Evolutionary conservation across 2,888 invertebrate genomes (phyloP), one percentile per base, ranked within the genome.

Genomic region (Orchesellides sinensis): DNA sequence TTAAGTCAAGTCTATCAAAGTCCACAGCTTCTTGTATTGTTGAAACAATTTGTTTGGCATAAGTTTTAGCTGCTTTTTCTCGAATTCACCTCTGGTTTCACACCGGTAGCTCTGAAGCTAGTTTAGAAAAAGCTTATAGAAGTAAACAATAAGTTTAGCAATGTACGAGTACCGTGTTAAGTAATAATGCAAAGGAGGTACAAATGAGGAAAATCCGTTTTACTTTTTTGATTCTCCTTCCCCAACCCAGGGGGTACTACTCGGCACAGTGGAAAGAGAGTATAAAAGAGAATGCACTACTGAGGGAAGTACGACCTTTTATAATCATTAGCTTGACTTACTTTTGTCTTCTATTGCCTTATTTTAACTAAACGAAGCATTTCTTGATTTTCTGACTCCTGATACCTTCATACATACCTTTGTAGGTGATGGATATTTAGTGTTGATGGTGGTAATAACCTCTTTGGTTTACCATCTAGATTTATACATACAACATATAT

Each of bases 171-270:
- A 56, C 27, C 25, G 40, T n/a, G 19, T 66, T 63, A 35, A 63
- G 40, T 40, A 21, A 21, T 56, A 25, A 73, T 49, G 73, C 17
- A 29, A 73, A 52, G 61, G 74, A 65, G 65, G 35, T 74, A 63
- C 66, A 65, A 75, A 27, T 32, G 54, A 69, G 69, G 75, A 66
- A 66, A 75, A 54, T 75, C 56, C 65, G 54, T 75, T 75, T 66
- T 61, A 59, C 52, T 61, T 59, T 61, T 72, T 45, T 74, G 25
- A 54, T 56, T 45, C 21, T 45, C 12, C 32, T 73, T 56, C 75
- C 54, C 65, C n/a, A n/a, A n/a, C n/a, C n/a, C 66, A 54, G 75
- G 66, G 63, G 75, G 65, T 75, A 75, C 52, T 65, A 65, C 32
- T 49, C 29, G 35, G 74, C 65, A 63, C 52, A 19, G 8, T 63